Conservation (phyloP, 2,888 invertebrate species). For the Lacanobia oleracea region DNA sequence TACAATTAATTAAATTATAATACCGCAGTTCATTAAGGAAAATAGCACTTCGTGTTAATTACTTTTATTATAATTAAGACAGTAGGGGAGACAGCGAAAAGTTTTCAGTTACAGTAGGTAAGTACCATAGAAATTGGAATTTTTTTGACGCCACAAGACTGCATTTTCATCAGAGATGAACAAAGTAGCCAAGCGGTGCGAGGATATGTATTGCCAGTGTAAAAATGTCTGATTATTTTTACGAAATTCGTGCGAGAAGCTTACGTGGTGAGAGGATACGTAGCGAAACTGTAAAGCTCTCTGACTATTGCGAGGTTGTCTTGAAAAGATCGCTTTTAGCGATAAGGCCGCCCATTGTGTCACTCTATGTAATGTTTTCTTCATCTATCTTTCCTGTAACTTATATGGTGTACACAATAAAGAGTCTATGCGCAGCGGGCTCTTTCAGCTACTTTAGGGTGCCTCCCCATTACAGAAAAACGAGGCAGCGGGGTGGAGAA, state of each 20-base stretch:
- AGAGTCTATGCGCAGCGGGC: no score
- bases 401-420: no score
- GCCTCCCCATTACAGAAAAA: no score
- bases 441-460: neutral
- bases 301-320: neutral
- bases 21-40: conserved; percentile 55
- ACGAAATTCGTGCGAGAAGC: neutral
- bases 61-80: conserved; percentile 63
- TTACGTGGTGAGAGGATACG: neutral
- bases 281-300: neutral
- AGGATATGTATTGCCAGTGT: neutral
- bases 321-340: no score
- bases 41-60: conserved; percentile 55
- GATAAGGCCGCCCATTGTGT: no score
- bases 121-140: neutral
- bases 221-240: neutral
- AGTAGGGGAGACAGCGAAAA: conserved; percentile 42
- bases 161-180: neutral
- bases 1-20: conserved; percentile 55
- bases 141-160: neutral
- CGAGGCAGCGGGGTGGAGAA: no score
- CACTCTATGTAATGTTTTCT: no score
- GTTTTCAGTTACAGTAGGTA: conserved; percentile 41
- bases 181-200: neutral
- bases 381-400: no score